These are phyloP conservation scores for Phengaris arion DNA, from an alignment of 2,888 invertebrate genomes.

Conservation along the genomic window DNA sequence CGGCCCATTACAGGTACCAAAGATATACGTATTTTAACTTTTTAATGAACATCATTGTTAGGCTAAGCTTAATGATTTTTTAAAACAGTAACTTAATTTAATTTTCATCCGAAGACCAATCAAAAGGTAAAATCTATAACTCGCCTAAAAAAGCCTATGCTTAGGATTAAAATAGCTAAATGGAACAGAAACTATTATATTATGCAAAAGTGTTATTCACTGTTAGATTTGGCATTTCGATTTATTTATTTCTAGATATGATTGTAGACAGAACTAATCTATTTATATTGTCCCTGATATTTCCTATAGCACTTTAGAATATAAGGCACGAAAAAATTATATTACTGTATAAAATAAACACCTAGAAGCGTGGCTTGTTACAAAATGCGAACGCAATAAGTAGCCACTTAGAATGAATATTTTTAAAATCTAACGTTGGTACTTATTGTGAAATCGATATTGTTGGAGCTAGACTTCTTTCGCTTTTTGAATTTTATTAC, in stretches of 20 bases:
- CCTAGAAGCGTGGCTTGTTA: neutral
- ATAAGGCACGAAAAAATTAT: neutral
- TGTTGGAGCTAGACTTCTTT: constrained; percentile 3
- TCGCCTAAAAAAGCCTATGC: too few species aligned
- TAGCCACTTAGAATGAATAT: constrained; percentile 11
- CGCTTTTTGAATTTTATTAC: constrained; percentile 16
- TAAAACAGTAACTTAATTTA: too few species aligned
- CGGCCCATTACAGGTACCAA: too few species aligned
- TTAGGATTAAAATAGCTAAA: neutral
- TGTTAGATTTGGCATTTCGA: neutral
- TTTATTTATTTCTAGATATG: neutral
- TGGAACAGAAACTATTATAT: neutral
- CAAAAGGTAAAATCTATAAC: too few species aligned
- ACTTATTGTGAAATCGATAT: neutral
- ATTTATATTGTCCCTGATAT: neutral
- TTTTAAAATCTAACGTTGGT: neutral
- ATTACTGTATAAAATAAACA: neutral
- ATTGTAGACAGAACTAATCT: neutral
- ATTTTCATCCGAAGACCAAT: too few species aligned
- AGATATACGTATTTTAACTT: too few species aligned
- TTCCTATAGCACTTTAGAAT: neutral
- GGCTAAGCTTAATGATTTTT: too few species aligned
- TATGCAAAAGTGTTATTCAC: neutral
- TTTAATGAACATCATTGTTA: too few species aligned
- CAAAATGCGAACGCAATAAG: constrained; percentile 21